Conservation (phyloP, 2,797 vertebrate genomes). For the Catostomus latipinnis region DNA sequence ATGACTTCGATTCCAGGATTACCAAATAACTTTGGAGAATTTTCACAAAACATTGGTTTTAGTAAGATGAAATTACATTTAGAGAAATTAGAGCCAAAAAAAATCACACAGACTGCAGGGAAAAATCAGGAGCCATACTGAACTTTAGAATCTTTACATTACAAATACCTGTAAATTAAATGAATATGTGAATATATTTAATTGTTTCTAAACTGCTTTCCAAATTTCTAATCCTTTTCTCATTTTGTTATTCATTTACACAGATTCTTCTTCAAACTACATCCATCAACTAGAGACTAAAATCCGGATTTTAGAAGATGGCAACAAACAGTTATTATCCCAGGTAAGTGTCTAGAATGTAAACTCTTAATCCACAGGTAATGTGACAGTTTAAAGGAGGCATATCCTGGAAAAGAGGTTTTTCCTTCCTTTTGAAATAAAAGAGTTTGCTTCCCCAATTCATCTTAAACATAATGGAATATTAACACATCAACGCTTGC, state of each 20-base stretch:
- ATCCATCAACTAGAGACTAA: conserved; percentile 87
- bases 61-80: not conserved
- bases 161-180: not conserved
- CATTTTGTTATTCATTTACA: conserved; percentile 23
- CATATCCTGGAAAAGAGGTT: not conserved
- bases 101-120: conserved; percentile 1
- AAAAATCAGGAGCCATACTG: not conserved
- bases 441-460: not conserved
- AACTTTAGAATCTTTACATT: conserved; percentile 12
- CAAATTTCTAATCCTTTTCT: not conserved
- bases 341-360: conserved; percentile 75
- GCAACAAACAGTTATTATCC: conserved; percentile 84
- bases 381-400: not conserved
- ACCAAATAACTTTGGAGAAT: conserved; percentile 18
- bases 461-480: not conserved
- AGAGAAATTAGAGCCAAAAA: conserved; percentile 31
- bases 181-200: too few species aligned
- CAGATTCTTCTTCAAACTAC: conserved; percentile 85
- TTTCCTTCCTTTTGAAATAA: not conserved
- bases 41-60: too few species aligned
- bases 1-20: conserved; percentile 44
- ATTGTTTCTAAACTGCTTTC: not conserved
- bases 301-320: conserved; percentile 86
- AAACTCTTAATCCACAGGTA: not conserved
- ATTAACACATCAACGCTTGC: too few species aligned